phyloP scores from a whole-genome alignment of 2,888 invertebrate genomes.

The Agriopis aurantiaria region DNA sequence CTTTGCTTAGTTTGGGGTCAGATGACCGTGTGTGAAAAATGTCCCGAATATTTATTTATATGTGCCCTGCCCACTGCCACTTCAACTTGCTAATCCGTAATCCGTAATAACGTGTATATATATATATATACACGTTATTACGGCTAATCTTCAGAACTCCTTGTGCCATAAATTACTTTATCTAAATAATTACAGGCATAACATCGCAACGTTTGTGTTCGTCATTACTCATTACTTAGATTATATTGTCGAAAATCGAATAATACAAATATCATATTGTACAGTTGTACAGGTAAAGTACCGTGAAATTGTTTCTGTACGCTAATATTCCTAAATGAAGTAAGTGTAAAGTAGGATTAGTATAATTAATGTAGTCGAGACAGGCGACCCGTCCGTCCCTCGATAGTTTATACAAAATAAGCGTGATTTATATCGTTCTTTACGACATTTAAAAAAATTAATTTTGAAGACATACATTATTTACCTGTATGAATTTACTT shows the following conservation, averaged over 20 bases:
- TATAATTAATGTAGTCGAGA: slow-evolving; percentile 52
- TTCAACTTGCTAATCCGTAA: too few relatives aligned
- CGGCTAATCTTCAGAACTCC: not conserved
- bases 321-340: slow-evolving; percentile 69
- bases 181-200: not conserved
- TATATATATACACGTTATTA: too few relatives aligned
- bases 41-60: too few relatives aligned
- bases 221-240: slow-evolving; percentile 11
- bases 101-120: not conserved
- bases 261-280: slow-evolving; percentile 30
- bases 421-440: not conserved
- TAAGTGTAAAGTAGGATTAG: slow-evolving; percentile 73
- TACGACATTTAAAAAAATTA: not conserved
- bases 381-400: slow-evolving; percentile 13
- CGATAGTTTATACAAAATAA: slow-evolving; percentile 19
- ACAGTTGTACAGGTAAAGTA: slow-evolving; percentile 34
- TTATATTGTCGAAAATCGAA: slow-evolving; percentile 32
- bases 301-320: slow-evolving; percentile 39
- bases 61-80: too few relatives aligned
- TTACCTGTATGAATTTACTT: not conserved
- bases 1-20: too few relatives aligned
- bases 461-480: not conserved
- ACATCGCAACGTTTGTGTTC: slow-evolving; percentile 22
- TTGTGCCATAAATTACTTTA: slow-evolving; percentile 11
- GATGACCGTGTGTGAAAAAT: too few relatives aligned